phyloP scores from a whole-genome alignment of 2,888 invertebrate genomes.

The Xestia xanthographa region DNA sequence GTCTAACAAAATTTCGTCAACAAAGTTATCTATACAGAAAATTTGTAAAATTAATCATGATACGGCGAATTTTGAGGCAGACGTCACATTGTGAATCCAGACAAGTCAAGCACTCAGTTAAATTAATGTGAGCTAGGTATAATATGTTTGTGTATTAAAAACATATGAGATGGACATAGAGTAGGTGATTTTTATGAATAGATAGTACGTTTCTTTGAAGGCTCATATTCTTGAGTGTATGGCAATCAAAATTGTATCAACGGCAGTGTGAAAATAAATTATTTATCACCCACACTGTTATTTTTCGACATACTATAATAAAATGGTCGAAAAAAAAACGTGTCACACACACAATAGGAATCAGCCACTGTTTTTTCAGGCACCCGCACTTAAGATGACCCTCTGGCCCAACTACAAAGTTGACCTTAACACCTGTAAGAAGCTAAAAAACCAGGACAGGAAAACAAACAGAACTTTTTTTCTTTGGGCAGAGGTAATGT shows the following conservation, averaged over 20 bases:
- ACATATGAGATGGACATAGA: conserved; percentile 68
- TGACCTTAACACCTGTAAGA: background rate
- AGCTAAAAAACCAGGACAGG: background rate
- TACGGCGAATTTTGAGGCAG: conserved; percentile 63
- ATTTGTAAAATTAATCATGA: conserved; percentile 66
- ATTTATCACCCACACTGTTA: background rate
- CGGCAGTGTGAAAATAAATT: background rate
- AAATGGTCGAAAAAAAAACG: background rate
- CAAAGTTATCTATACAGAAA: conserved; percentile 56
- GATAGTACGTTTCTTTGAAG: background rate
- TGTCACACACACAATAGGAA: background rate
- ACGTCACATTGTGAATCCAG: conserved; percentile 64
- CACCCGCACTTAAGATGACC: background rate
- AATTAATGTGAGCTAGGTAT: conserved; percentile 75
- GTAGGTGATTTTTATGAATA: conserved; percentile 34
- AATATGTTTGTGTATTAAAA: conserved; percentile 68
- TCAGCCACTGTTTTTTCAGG: background rate
- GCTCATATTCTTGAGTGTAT: background rate
- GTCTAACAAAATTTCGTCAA: conserved; percentile 37
- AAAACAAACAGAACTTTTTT: background rate
- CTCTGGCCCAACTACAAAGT: background rate
- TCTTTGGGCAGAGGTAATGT: background rate
- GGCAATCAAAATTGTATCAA: background rate
- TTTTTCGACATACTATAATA: background rate
- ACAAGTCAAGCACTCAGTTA: conserved; percentile 74